Evolutionary conservation across 1,140 invertebrate genomes (phyloP).

Genomic region (Eupeodes corollae): DNA sequence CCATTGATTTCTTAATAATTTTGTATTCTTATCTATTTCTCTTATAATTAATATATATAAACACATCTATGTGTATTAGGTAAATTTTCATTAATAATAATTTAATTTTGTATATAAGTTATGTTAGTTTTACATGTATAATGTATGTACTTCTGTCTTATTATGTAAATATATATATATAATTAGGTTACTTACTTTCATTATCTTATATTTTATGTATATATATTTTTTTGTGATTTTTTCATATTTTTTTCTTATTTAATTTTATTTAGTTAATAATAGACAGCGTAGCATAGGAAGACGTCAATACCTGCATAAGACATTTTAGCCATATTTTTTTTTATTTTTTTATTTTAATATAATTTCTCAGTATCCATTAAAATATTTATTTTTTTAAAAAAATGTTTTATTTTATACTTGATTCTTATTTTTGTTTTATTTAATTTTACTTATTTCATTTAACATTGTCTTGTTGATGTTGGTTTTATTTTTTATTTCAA

Average conservation of each 20-base stretch:
- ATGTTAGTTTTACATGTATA: too few species aligned
- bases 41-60: too few species aligned
- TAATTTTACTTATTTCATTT: conserved; percentile 13
- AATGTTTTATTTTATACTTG: conserved; percentile 1
- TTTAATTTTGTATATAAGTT: too few species aligned
- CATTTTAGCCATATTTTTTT: conserved; percentile 28
- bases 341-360: background rate
- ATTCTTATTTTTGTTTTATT: conserved; percentile 5
- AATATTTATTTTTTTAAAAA: conserved; percentile 11
- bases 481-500: conserved; percentile 5
- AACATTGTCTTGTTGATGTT: background rate
- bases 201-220: conserved; percentile 7
- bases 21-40: too few species aligned
- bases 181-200: background rate
- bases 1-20: too few species aligned
- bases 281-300: conserved; percentile 40
- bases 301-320: conserved; percentile 41
- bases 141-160: background rate
- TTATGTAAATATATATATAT: background rate
- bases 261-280: conserved; percentile 37
- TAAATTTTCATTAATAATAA: too few species aligned
- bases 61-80: too few species aligned
- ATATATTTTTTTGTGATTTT: conserved; percentile 20
- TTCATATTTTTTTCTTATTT: conserved; percentile 16
- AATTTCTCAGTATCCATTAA: conserved; percentile 13